phyloP scores from a whole-genome alignment of 2,888 invertebrate species.

The Spisula subtruncata region DNA sequence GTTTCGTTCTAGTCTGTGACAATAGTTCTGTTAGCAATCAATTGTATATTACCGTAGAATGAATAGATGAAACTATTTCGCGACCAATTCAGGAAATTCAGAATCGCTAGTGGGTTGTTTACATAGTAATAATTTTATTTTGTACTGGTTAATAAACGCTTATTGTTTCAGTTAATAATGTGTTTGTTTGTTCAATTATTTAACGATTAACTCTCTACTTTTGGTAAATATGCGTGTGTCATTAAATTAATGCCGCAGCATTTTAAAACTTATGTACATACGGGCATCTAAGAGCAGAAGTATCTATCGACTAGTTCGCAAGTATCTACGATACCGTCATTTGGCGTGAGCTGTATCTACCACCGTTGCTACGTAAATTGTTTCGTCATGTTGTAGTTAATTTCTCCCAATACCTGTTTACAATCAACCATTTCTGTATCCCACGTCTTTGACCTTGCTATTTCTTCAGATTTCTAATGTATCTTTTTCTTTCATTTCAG shows the following conservation, averaged over 20 bases:
- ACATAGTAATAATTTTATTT: neutral
- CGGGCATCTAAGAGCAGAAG: neutral
- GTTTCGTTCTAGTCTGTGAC: slow-evolving; percentile 49
- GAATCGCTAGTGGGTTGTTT: slow-evolving; percentile 4
- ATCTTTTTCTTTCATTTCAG: slow-evolving; percentile 91
- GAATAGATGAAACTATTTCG: slow-evolving; percentile 47
- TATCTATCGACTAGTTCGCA: neutral
- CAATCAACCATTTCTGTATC: neutral
- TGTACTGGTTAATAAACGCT: slow-evolving; percentile 9
- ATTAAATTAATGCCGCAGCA: neutral
- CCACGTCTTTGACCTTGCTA: slow-evolving; percentile 26
- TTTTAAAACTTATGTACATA: neutral
- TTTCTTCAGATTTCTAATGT: slow-evolving; percentile 49
- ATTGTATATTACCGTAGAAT: slow-evolving; percentile 31
- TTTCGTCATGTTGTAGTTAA: neutral
- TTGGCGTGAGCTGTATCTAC: no score
- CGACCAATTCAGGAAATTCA: slow-evolving; percentile 51
- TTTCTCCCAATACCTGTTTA: neutral
- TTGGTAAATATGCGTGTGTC: slow-evolving; percentile 10
- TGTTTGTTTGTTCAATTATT: slow-evolving; percentile 13
- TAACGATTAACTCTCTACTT: slow-evolving; percentile 14
- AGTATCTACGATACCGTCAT: neutral
- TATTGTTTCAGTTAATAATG: slow-evolving; percentile 16
- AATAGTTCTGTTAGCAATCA: slow-evolving; percentile 38
- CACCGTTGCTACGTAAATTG: neutral